A percentile compares a stretch with the other conserved stretches of the same genome.
Evolutionary conservation across 2,113 vertebrate species (phyloP).

Genomic region (Corydoras maculifer): DNA sequence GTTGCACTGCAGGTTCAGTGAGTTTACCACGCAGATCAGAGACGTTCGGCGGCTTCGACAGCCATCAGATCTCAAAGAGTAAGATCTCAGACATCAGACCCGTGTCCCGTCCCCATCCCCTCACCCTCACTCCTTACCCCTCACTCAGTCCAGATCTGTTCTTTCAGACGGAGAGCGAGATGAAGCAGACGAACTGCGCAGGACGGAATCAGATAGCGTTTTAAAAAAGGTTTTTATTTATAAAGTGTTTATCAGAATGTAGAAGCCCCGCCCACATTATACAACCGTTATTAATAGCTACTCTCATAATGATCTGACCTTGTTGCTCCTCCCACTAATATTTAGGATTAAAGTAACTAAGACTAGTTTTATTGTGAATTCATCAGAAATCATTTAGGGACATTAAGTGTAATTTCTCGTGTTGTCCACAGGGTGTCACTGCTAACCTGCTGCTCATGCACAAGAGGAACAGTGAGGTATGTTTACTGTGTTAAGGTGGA

Average conservation of each 20-base stretch:
- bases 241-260: conserved; percentile 14
- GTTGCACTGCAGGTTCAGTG: conserved; percentile 62
- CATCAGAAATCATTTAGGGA: too few relatives aligned
- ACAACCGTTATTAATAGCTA: too few relatives aligned
- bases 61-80: conserved; percentile 84
- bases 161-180: conserved; percentile 77
- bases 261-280: neutral
- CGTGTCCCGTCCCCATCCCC: neutral
- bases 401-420: conserved; percentile 32
- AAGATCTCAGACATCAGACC: conserved; percentile 30
- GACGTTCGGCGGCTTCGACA: conserved; percentile 90
- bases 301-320: too few relatives aligned
- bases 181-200: conserved; percentile 79
- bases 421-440: conserved; percentile 70
- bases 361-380: too few relatives aligned
- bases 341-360: too few relatives aligned
- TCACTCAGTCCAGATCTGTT: neutral
- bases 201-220: conserved; percentile 85
- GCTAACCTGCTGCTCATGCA: conserved; percentile 74
- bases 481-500: neutral
- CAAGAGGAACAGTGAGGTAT: conserved; percentile 86
- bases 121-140: neutral
- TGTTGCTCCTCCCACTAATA: too few relatives aligned
- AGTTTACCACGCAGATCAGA: conserved; percentile 84
- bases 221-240: conserved; percentile 78